Evolutionary conservation across 2,113 vertebrate genomes (phyloP), one percentile per base, ranked within the genome.

Genomic region (Callipepla californica): DNA sequence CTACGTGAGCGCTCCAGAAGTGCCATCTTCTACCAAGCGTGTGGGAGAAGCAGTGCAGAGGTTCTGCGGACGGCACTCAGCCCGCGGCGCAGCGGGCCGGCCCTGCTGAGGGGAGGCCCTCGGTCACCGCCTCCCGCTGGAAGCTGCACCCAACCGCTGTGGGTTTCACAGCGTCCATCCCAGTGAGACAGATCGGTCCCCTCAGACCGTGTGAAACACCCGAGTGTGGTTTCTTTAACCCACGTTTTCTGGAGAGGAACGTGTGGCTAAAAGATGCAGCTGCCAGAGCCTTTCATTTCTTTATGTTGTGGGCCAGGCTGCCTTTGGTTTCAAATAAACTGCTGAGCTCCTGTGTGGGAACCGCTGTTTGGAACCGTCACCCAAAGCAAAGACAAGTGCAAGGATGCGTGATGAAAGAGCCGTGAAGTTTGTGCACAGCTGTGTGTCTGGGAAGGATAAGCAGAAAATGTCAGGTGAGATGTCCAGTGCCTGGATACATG

Each of bases 361-460:
- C 50, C 15, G 26, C 50, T 13, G 25, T 26, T 13, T 51, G 50
- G 26, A 51, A 51, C 32, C 72, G 22, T 17, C 51, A 9, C 57
- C 57, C n/a, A 5, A 18, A 10, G n/a, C 28, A 6, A 44, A 45
- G 58, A 26, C 22, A 34, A 53, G 48, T 16, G 10, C 32, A 62
- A 48, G 48, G 30, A 25, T 22, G 30, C 7, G 10, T 0, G 2
- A 8, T 26, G 9, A 36, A 32, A 8, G 42, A 70, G 32, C 5
- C 7, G 0, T 20, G 10, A 4, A 25, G 15, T 6, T 30, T 5
- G 5, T 3, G 32, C 21, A 32, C 23, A 20, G n/a, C 16, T 25
- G 30, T 19, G 73, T 23, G n/a, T 34, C n/a, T 63, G 66, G 7
- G 48, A 48, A 42, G 48, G 87, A 18, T 10, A 30, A 36, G 25